A percentile compares a stretch with the other conserved stretches of the same genome.
These are phyloP conservation scores for Kradibia gibbosae DNA, from an alignment of 1,140 invertebrate species.

Conservation along the genomic window DNA sequence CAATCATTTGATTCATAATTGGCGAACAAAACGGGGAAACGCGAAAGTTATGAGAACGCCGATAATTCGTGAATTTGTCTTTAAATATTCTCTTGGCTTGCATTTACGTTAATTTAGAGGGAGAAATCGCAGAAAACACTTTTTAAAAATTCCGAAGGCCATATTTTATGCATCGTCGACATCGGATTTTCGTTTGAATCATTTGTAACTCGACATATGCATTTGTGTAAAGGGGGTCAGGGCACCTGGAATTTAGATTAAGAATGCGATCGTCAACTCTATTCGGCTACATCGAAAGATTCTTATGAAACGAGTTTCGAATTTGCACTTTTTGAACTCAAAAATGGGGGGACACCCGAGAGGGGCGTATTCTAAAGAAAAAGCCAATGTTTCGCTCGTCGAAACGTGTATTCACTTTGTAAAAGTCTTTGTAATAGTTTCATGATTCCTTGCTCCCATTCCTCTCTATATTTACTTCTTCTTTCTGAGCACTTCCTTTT, in stretches of 20 bases:
- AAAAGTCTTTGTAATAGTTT: slow-evolving; percentile 8
- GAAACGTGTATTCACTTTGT: slow-evolving; percentile 15
- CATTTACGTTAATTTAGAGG: neutral
- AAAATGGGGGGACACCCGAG: neutral
- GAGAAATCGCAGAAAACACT: neutral
- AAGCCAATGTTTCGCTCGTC: neutral
- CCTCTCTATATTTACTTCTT: neutral
- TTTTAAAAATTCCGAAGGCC: slow-evolving; percentile 1
- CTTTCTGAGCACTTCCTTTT: neutral
- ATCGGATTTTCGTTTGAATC: slow-evolving; percentile 21
- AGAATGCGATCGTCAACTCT: slow-evolving; percentile 34
- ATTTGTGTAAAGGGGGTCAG: neutral
- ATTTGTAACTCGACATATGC: slow-evolving; percentile 4
- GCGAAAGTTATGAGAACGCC: neutral
- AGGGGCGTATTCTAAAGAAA: neutral
- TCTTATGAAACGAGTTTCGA: slow-evolving; percentile 29
- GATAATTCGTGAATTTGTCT: neutral
- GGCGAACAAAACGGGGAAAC: neutral
- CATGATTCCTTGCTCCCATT: neutral
- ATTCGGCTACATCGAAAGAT: neutral
- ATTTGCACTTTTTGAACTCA: slow-evolving; percentile 2
- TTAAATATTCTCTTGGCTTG: neutral
- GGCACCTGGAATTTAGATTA: slow-evolving; percentile 46
- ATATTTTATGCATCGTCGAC: neutral
- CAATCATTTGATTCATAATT: neutral